phyloP scores from a whole-genome alignment of 2,797 vertebrate species.

The Leptodactylus fallax region DNA sequence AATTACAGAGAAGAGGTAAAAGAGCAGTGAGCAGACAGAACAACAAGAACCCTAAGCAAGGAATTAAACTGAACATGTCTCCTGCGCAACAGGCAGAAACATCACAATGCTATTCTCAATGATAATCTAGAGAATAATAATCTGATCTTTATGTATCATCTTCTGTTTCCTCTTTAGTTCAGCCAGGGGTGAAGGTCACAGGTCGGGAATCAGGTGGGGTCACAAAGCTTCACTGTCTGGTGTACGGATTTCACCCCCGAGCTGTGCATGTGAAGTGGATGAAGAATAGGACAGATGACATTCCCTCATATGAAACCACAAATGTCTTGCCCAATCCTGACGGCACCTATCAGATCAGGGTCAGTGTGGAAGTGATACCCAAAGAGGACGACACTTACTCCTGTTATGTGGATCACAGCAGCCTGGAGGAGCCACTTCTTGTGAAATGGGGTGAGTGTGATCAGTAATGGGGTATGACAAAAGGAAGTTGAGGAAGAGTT shows the following conservation, averaged over 20 bases:
- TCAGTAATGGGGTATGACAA: not conserved
- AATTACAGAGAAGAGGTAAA: too few relatives aligned
- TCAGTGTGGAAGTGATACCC: not conserved
- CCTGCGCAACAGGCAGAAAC: too few relatives aligned
- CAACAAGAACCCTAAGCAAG: too few relatives aligned
- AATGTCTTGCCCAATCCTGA: not conserved
- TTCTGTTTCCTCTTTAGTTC: not conserved
- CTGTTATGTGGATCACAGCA: constrained; percentile 43
- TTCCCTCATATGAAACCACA: not conserved
- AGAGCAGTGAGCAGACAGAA: too few relatives aligned
- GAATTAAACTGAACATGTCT: too few relatives aligned
- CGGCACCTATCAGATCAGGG: constrained; percentile 1
- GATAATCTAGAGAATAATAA: too few relatives aligned
- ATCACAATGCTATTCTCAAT: too few relatives aligned
- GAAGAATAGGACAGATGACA: constrained; percentile 1
- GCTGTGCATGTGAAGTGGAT: not conserved
- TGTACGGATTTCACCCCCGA: constrained; percentile 33
- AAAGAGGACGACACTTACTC: constrained; percentile 21
- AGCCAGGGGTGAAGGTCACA: constrained; percentile 1
- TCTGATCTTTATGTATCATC: too few relatives aligned
- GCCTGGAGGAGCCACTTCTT: constrained; percentile 9
- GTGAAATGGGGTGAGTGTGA: constrained; percentile 7
- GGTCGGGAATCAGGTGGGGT: not conserved
- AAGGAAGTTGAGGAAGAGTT: too few relatives aligned
- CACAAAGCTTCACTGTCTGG: constrained; percentile 18